Evolutionary conservation across 2,888 invertebrate genomes (phyloP).

Genomic region (Rotaria sp.): DNA sequence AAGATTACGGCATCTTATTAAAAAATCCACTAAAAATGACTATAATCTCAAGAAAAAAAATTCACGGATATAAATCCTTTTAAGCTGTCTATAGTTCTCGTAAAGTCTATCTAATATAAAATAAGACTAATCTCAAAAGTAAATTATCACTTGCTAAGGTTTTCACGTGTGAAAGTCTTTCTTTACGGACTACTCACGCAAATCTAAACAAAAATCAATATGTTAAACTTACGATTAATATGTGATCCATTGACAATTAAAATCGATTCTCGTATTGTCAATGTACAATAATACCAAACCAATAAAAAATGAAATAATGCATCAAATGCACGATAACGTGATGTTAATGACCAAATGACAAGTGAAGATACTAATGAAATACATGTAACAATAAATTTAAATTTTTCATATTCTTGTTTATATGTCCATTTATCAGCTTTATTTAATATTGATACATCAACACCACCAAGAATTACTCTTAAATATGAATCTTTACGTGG

Average conservation of each 20-base stretch:
- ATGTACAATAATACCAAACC: constrained; percentile 99
- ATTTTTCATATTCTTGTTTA: constrained; percentile 98
- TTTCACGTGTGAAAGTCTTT: no score
- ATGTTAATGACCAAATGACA: constrained; percentile 73
- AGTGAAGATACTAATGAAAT: constrained; percentile 81
- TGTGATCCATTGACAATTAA: constrained; percentile 89
- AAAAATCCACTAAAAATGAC: no score
- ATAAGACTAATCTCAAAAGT: no score
- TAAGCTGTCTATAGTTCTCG: no score
- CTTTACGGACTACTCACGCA: no score
- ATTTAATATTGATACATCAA: constrained; percentile 92
- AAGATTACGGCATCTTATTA: no score
- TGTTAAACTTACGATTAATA: background rate
- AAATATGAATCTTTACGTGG: constrained; percentile 61
- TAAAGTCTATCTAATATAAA: no score
- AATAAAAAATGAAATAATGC: constrained; percentile 70
- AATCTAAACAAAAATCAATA: background rate
- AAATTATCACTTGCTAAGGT: no score
- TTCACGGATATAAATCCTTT: no score
- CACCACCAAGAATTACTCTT: constrained; percentile 87
- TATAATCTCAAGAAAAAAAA: no score
- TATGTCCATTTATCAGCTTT: constrained; percentile 81
- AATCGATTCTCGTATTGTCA: constrained; percentile 96
- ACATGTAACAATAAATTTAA: constrained; percentile 86
- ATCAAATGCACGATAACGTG: constrained; percentile 60